These are phyloP conservation scores for Lycodopsis pacificus DNA, from an alignment of 2,797 vertebrate genomes.

Conservation along the genomic window DNA sequence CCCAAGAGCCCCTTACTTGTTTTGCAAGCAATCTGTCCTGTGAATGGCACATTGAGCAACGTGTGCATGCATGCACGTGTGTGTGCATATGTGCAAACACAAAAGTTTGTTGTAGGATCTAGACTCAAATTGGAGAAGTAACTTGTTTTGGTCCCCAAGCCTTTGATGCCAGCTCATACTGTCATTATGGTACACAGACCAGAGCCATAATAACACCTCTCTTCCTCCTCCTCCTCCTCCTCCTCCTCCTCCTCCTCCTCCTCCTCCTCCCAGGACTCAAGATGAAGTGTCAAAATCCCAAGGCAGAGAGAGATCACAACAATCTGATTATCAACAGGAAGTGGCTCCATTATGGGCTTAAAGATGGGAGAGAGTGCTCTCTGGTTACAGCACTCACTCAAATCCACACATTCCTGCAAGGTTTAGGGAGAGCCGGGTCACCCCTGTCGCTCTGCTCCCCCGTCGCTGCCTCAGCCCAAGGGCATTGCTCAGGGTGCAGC, in stretches of 20 bases:
- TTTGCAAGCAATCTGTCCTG: slow-evolving; percentile 4
- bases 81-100: slow-evolving; percentile 13
- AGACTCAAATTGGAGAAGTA: slow-evolving; percentile 42
- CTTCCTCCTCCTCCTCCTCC: slow-evolving; percentile 37
- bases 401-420: slow-evolving; percentile 81
- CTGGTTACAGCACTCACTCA: slow-evolving; percentile 81
- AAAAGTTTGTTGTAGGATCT: slow-evolving; percentile 33
- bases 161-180: slow-evolving; percentile 53
- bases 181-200: slow-evolving; percentile 59
- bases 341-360: slow-evolving; percentile 86
- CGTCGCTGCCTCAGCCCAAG: slow-evolving; percentile 47
- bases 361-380: slow-evolving; percentile 74
- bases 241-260: slow-evolving; percentile 27
- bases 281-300: slow-evolving; percentile 78
- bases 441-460: slow-evolving; percentile 54
- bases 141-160: slow-evolving; percentile 5
- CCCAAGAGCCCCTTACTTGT: neutral
- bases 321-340: slow-evolving; percentile 84
- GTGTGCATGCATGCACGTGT: slow-evolving; percentile 16
- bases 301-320: slow-evolving; percentile 79
- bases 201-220: slow-evolving; percentile 60
- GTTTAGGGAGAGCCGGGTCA: slow-evolving; percentile 75
- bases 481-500: slow-evolving; percentile 54
- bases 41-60: slow-evolving; percentile 23
- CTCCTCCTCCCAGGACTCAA: slow-evolving; percentile 46